Evolutionary conservation across 2,888 invertebrate species (phyloP).

Genomic region (Ommatoiulus sabulosus): DNA sequence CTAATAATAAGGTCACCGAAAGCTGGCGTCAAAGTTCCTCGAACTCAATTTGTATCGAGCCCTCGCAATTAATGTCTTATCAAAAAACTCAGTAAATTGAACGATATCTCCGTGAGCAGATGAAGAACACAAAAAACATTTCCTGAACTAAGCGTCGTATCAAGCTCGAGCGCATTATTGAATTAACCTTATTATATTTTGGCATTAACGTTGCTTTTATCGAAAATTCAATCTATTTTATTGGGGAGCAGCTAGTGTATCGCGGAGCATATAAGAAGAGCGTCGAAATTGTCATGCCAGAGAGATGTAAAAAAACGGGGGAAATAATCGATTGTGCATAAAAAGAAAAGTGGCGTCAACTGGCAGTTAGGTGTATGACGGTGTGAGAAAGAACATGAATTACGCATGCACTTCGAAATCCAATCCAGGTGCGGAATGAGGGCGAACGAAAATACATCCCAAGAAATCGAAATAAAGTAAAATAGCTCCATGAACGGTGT

Average conservation of each 20-base stretch:
- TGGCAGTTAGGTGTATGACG: neutral
- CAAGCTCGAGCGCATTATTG: neutral
- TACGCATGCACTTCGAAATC: conserved; percentile 1
- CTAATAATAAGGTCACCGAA: too few species aligned
- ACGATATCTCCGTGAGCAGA: neutral
- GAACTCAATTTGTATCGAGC: conserved; percentile 6
- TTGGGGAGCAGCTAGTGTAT: neutral
- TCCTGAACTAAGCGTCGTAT: neutral
- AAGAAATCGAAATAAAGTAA: neutral
- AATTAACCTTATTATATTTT: conserved; percentile 35
- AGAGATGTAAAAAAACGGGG: neutral
- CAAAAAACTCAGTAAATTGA: neutral
- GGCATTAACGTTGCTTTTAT: conserved; percentile 30
- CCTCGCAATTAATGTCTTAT: neutral
- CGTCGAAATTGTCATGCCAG: neutral
- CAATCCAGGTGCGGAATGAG: neutral
- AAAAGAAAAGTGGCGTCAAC: conserved; percentile 8
- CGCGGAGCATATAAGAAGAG: neutral
- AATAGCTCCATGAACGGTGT: conserved; percentile 21
- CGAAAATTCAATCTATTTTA: conserved; percentile 24
- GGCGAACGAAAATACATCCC: neutral
- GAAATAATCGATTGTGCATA: conserved; percentile 31
- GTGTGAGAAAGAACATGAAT: conserved; percentile 24
- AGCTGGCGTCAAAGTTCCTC: neutral
- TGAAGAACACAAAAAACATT: neutral